phyloP scores from a whole-genome alignment of 2,888 invertebrate species.

The Conus canariensis region DNA sequence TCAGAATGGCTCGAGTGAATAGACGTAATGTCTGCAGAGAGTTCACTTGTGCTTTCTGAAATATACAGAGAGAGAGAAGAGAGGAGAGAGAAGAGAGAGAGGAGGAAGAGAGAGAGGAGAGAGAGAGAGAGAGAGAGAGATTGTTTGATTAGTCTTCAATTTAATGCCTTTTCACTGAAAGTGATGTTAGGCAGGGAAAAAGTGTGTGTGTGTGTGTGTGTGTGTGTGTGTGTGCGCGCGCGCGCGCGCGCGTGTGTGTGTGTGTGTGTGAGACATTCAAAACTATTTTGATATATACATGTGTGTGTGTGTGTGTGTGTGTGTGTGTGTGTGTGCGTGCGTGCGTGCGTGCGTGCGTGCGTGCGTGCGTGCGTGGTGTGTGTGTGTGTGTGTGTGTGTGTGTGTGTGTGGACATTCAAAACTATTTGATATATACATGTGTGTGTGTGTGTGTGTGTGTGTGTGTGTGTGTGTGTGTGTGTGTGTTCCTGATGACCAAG shows the following conservation, averaged over 20 bases:
- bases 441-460: neutral
- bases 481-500: slow-evolving; percentile 52
- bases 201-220: neutral
- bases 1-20: too few species aligned
- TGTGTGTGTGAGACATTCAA: neutral
- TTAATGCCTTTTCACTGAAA: neutral
- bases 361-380: neutral
- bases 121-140: too few species aligned
- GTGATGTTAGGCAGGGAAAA: neutral
- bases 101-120: too few species aligned
- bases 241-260: neutral
- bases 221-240: neutral
- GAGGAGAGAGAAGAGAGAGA: too few species aligned
- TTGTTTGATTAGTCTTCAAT: too few species aligned
- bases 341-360: neutral
- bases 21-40: too few species aligned
- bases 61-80: too few species aligned
- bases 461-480: neutral
- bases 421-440: neutral
- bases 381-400: neutral
- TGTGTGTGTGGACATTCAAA: neutral
- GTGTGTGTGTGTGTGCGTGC: neutral
- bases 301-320: neutral
- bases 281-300: neutral
- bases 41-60: too few species aligned